Evolutionary conservation across 2,797 vertebrate genomes (phyloP).

Genomic region (Peromyscus aztecus): DNA sequence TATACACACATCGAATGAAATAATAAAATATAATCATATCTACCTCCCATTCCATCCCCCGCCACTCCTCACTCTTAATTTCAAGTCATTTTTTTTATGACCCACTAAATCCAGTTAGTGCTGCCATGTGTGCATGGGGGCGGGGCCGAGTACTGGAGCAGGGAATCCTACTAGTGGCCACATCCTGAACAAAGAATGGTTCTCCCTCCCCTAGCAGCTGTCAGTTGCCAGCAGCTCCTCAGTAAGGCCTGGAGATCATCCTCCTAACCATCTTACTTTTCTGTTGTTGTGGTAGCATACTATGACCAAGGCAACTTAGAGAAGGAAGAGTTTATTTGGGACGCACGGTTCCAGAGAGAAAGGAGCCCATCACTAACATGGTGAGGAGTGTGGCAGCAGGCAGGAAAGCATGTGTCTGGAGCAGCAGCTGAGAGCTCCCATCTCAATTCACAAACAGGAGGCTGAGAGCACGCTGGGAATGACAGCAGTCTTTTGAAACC

Average conservation of each 20-base stretch:
- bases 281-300: not conserved
- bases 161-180: not conserved
- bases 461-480: not conserved
- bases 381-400: not conserved
- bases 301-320: not conserved
- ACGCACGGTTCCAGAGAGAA: not conserved
- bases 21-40: not conserved
- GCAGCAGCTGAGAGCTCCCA: not conserved
- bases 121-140: not conserved
- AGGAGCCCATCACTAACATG: not conserved
- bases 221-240: not conserved
- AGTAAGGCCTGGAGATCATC: not conserved
- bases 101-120: not conserved
- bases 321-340: not conserved
- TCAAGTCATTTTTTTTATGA: not conserved
- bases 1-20: not conserved
- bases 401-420: not conserved
- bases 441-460: not conserved
- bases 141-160: not conserved
- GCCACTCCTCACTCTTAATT: not conserved
- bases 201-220: not conserved
- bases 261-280: not conserved
- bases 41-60: not conserved
- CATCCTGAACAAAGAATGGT: no score
- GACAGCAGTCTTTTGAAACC: not conserved